A percentile compares a stretch with the other conserved stretches of the same genome.
phyloP scores from a whole-genome alignment of 2,888 invertebrate genomes.

The Amphiduros pacificus region DNA sequence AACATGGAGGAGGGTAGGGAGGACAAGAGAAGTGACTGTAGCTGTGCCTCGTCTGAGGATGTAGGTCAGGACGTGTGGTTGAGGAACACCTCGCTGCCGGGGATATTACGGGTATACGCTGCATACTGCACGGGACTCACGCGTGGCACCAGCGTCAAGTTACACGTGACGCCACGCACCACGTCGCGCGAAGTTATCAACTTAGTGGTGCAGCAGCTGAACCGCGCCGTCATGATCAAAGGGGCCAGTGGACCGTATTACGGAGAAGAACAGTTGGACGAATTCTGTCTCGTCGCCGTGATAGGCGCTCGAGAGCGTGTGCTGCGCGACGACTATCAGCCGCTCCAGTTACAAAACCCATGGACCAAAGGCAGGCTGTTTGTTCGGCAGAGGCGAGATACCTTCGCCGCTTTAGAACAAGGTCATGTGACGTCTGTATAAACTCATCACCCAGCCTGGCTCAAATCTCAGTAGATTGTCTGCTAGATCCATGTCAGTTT shows the following conservation, averaged over 20 bases:
- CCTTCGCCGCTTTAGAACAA: constrained; percentile 58
- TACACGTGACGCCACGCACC: constrained; percentile 90
- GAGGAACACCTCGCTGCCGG: constrained; percentile 38
- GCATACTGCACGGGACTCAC: constrained; percentile 95
- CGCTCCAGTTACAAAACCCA: constrained; percentile 89
- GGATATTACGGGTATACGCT: constrained; percentile 80
- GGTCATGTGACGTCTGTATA: constrained; percentile 60
- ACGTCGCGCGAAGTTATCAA: constrained; percentile 94
- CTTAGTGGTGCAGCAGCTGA: constrained; percentile 91
- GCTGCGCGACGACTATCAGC: constrained; percentile 90
- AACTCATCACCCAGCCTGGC: no score
- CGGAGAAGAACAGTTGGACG: constrained; percentile 74
- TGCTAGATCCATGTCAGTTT: no score
- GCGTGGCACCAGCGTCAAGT: constrained; percentile 86
- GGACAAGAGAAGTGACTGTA: not conserved
- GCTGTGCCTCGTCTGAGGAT: not conserved
- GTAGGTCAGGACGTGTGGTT: constrained; percentile 18
- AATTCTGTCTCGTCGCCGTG: constrained; percentile 93
- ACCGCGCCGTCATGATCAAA: constrained; percentile 59
- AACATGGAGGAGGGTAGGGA: constrained; percentile 2
- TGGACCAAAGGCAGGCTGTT: constrained; percentile 93
- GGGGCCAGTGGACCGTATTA: constrained; percentile 77
- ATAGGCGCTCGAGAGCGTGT: constrained; percentile 94
- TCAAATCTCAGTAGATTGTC: no score
- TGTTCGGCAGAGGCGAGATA: constrained; percentile 83